Evolutionary conservation across 2,113 vertebrate genomes (phyloP).

Genomic region (Gymnocephalus cernua): DNA sequence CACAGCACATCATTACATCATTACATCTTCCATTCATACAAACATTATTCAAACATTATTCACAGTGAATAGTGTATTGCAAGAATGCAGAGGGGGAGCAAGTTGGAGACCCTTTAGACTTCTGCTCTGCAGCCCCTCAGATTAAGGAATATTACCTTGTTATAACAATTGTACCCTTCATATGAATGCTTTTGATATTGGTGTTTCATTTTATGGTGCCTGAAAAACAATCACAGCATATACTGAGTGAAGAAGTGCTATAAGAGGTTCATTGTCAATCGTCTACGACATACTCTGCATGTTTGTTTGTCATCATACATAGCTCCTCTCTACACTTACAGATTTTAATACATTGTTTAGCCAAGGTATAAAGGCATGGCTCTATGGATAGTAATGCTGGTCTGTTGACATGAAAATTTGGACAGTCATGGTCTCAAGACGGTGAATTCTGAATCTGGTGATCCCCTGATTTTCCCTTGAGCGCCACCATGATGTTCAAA

Average conservation of each 20-base stretch:
- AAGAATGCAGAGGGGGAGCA: not conserved
- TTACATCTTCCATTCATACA: not conserved
- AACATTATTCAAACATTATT: slow-evolving; percentile 10
- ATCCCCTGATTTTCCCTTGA: no score
- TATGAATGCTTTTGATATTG: not conserved
- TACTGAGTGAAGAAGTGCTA: not conserved
- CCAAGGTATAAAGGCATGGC: no score
- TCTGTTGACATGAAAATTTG: not conserved
- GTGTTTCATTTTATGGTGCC: not conserved
- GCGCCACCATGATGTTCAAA: no score
- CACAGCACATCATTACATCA: not conserved
- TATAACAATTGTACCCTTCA: not conserved
- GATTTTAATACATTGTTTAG: no score
- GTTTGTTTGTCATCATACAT: not conserved
- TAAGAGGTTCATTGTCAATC: not conserved
- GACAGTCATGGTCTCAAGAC: no score
- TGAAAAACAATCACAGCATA: not conserved
- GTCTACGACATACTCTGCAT: not conserved
- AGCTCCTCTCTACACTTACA: no score
- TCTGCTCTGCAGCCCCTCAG: not conserved
- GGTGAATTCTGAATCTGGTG: no score
- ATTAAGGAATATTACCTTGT: not conserved
- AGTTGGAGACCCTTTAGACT: not conserved
- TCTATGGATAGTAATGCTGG: not conserved
- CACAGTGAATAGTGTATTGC: not conserved